Conservation (phyloP, 2,113 vertebrate genomes). For the Coreoperca whiteheadi region DNA sequence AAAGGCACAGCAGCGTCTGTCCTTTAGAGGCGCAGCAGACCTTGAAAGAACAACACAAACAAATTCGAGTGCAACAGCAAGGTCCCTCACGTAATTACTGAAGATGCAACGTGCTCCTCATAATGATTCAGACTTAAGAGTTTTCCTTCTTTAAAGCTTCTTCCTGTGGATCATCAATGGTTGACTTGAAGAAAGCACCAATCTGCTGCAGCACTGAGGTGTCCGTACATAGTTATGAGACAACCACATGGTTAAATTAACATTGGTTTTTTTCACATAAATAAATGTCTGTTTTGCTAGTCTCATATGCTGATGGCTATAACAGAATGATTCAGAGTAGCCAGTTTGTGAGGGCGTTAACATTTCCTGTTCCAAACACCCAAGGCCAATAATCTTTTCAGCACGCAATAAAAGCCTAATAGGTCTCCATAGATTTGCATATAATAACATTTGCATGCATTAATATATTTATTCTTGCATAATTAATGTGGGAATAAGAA, state of each 20-base stretch:
- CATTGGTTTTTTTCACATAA: slow-evolving; percentile 13
- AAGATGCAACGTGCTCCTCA: slow-evolving; percentile 47
- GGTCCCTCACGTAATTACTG: slow-evolving; percentile 59
- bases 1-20: slow-evolving; percentile 64
- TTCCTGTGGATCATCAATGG: slow-evolving; percentile 20
- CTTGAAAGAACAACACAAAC: slow-evolving; percentile 78
- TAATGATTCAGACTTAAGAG: slow-evolving; percentile 47
- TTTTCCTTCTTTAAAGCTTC: slow-evolving; percentile 24
- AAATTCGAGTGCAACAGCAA: slow-evolving; percentile 60
- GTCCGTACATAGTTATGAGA: slow-evolving; percentile 6
- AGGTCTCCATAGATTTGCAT: slow-evolving; percentile 46
- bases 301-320: slow-evolving; percentile 3
- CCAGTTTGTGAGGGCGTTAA: slow-evolving; percentile 23
- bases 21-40: slow-evolving; percentile 72
- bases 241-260: slow-evolving; percentile 21
- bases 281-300: slow-evolving; percentile 19
- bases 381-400: slow-evolving; percentile 40
- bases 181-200: slow-evolving; percentile 14
- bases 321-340: slow-evolving; percentile 11
- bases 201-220: slow-evolving; percentile 6
- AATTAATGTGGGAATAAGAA: slow-evolving; percentile 36
- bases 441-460: slow-evolving; percentile 56
- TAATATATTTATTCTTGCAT: slow-evolving; percentile 44
- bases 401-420: slow-evolving; percentile 38
- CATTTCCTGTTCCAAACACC: slow-evolving; percentile 42